Conservation (phyloP, 2,797 vertebrate genomes). For the Sitta carolinensis region DNA sequence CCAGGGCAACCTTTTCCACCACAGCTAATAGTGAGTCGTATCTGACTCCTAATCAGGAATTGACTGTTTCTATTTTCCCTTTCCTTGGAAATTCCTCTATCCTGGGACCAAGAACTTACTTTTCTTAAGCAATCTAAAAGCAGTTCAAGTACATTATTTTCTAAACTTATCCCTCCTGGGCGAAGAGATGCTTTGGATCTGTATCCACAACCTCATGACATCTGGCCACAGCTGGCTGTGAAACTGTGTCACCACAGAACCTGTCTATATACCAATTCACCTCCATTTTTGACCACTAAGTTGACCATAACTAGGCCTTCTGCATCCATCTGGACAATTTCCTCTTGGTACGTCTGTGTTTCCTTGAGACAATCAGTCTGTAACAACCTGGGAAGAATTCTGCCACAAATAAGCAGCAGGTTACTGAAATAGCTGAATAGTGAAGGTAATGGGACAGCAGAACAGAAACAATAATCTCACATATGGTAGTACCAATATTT, state of each 20-base stretch:
- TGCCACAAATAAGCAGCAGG: background rate
- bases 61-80: background rate
- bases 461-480: background rate
- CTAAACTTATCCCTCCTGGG: background rate
- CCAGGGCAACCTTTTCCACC: background rate
- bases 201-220: background rate
- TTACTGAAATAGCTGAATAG: background rate
- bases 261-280: background rate
- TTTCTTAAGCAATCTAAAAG: background rate
- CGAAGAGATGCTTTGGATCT: background rate
- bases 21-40: background rate
- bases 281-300: background rate
- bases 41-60: background rate
- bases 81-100: background rate
- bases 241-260: background rate
- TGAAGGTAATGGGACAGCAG: background rate
- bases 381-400: background rate
- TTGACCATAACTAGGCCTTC: background rate
- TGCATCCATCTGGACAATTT: background rate
- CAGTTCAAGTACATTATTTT: background rate
- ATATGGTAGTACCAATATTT: background rate
- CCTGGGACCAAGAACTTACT: background rate
- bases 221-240: background rate
- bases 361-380: background rate
- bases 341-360: background rate